A percentile compares a stretch with the other conserved stretches of the same genome.
Evolutionary conservation across 2,113 vertebrate species (phyloP).

Genomic region (Girardinichthys multiradiatus): DNA sequence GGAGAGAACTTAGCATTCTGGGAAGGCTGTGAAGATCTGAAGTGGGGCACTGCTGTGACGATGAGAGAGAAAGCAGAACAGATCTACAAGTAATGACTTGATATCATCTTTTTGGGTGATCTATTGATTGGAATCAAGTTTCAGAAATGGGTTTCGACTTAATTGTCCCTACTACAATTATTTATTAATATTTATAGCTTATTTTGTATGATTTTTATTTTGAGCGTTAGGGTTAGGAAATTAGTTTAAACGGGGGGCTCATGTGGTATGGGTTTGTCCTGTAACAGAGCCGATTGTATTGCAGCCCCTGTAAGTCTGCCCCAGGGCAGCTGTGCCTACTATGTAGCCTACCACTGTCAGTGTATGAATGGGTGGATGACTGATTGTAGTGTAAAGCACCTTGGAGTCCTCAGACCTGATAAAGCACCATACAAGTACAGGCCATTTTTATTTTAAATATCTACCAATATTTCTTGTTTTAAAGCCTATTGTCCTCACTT

Average conservation of each 20-base stretch:
- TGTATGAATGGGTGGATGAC: no score
- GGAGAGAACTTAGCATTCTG: constrained; percentile 98
- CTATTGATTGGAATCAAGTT: neutral
- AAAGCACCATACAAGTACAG: no score
- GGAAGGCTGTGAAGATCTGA: constrained; percentile 97
- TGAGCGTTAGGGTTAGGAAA: neutral
- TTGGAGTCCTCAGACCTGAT: no score
- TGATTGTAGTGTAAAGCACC: no score
- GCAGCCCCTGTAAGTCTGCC: no score
- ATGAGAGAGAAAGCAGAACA: constrained; percentile 97
- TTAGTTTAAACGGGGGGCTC: no score
- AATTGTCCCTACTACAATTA: neutral
- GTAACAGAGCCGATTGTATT: no score
- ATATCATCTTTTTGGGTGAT: neutral
- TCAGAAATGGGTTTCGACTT: neutral
- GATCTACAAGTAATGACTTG: constrained; percentile 90
- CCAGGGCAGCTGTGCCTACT: no score
- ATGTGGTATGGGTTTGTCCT: no score
- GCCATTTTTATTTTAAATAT: no score
- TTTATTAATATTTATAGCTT: neutral
- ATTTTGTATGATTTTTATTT: neutral
- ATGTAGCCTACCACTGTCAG: no score
- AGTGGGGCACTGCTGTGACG: constrained; percentile 92
- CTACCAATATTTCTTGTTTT: neutral
- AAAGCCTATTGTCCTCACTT: neutral